Evolutionary conservation across 2,888 invertebrate species (phyloP).

Genomic region (Ichneumoninae sp.): DNA sequence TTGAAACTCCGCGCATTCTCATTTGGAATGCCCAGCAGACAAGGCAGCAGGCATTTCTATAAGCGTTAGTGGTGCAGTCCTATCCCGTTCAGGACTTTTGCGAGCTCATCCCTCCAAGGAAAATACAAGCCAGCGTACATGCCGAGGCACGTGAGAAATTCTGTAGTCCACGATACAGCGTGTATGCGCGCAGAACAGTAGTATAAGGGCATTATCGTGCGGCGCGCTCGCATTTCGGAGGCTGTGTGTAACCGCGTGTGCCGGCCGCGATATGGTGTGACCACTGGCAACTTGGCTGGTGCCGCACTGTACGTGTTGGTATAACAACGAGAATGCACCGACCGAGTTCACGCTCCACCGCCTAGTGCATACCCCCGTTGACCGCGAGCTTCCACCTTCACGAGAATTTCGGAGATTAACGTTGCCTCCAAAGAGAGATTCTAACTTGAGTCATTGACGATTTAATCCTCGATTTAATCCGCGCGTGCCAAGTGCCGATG

Average conservation of each 20-base stretch:
- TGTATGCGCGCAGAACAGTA: slow-evolving; percentile 1
- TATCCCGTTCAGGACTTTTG: slow-evolving; percentile 47
- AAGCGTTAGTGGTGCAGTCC: slow-evolving; percentile 8
- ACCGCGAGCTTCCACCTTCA: slow-evolving; percentile 49
- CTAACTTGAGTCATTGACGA: slow-evolving; percentile 43
- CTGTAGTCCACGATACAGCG: slow-evolving; percentile 20
- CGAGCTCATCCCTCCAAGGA: slow-evolving; percentile 36
- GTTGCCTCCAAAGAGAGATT: slow-evolving; percentile 31
- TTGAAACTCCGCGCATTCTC: slow-evolving; percentile 27
- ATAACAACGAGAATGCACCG: slow-evolving; percentile 17
- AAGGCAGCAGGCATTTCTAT: slow-evolving; percentile 21
- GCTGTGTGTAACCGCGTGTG: slow-evolving; percentile 30
- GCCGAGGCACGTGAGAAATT: slow-evolving; percentile 48
- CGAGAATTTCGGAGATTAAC: slow-evolving; percentile 59
- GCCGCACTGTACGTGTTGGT: slow-evolving; percentile 2
- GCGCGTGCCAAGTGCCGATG: slow-evolving; percentile 3
- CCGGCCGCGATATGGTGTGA: slow-evolving; percentile 43
- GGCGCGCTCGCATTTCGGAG: slow-evolving; percentile 26
- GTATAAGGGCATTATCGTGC: slow-evolving; percentile 28
- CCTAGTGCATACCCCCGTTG: slow-evolving; percentile 27
- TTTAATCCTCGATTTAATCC: slow-evolving; percentile 52
- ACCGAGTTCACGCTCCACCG: slow-evolving; percentile 26
- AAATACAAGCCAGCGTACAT: slow-evolving; percentile 41
- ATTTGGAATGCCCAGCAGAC: slow-evolving; percentile 35
- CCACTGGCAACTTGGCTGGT: slow-evolving; percentile 27